Evolutionary conservation across 2,113 vertebrate species (phyloP).

Genomic region (Percina caprodes): DNA sequence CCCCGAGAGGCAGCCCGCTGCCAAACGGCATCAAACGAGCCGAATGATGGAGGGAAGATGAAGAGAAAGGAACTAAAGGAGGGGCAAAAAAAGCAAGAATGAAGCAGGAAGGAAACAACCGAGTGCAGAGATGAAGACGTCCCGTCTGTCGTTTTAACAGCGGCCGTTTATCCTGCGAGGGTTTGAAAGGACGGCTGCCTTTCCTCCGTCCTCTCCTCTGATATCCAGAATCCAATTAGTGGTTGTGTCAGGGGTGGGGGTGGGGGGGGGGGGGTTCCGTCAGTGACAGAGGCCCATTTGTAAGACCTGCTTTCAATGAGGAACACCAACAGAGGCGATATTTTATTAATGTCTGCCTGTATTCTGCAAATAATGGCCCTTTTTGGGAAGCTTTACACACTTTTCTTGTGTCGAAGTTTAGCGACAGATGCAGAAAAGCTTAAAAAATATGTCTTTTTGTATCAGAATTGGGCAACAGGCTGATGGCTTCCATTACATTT

Average conservation of each 20-base stretch:
- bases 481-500: not conserved
- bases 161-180: slow-evolving; percentile 19
- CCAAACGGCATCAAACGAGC: slow-evolving; percentile 40
- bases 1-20: slow-evolving; percentile 33
- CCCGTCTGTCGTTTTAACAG: too few species aligned
- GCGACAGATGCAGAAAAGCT: not conserved
- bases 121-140: slow-evolving; percentile 13
- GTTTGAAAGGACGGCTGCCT: slow-evolving; percentile 34
- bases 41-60: not conserved
- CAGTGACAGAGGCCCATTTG: slow-evolving; percentile 53
- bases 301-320: slow-evolving; percentile 48
- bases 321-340: slow-evolving; percentile 36
- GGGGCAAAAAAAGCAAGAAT: not conserved
- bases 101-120: not conserved
- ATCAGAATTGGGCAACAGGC: not conserved
- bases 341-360: slow-evolving; percentile 58
- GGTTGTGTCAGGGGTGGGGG: slow-evolving; percentile 17
- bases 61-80: slow-evolving; percentile 10
- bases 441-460: not conserved
- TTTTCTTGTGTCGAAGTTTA: not conserved
- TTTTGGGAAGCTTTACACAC: not conserved
- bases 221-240: slow-evolving; percentile 69
- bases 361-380: slow-evolving; percentile 16
- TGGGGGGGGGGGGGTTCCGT: slow-evolving; percentile 8
- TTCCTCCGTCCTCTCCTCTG: too few species aligned